These are phyloP conservation scores for Forbesichthys agassizii DNA, from an alignment of 2,113 vertebrate species.

Conservation along the genomic window DNA sequence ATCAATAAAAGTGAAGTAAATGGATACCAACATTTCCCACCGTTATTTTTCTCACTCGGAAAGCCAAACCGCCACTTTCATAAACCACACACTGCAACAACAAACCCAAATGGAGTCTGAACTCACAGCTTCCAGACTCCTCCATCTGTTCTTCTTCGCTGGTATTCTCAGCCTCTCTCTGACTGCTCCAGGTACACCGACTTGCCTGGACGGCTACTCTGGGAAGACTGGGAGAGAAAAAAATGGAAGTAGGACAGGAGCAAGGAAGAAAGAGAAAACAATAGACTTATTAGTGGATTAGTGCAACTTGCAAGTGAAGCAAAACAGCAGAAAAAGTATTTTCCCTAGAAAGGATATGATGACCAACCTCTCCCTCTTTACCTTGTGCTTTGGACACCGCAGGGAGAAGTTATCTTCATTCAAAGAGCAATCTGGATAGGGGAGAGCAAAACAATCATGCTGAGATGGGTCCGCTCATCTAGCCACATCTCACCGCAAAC, in stretches of 20 bases:
- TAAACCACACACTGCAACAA: not conserved
- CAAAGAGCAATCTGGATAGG: conserved; percentile 89
- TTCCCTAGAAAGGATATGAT: conserved; percentile 4
- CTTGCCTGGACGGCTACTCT: conserved; percentile 73
- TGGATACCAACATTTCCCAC: not conserved
- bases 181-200: conserved; percentile 77
- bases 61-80: conserved; percentile 1
- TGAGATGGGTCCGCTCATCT: not conserved
- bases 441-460: conserved; percentile 41
- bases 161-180: conserved; percentile 77
- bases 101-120: not conserved
- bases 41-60: not conserved
- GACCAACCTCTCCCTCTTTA: conserved; percentile 76
- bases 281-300: not conserved
- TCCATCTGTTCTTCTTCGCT: conserved; percentile 36
- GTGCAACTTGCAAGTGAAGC: not conserved
- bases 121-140: conserved; percentile 66
- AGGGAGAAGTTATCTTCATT: conserved; percentile 98
- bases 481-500: not conserved
- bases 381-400: conserved; percentile 99
- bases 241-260: not conserved
- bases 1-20: not conserved
- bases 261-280: not conserved
- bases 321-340: not conserved
- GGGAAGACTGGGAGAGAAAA: conserved; percentile 59